These are phyloP conservation scores for Ips typographus DNA, from an alignment of 1,140 invertebrate species.

Conservation along the genomic window DNA sequence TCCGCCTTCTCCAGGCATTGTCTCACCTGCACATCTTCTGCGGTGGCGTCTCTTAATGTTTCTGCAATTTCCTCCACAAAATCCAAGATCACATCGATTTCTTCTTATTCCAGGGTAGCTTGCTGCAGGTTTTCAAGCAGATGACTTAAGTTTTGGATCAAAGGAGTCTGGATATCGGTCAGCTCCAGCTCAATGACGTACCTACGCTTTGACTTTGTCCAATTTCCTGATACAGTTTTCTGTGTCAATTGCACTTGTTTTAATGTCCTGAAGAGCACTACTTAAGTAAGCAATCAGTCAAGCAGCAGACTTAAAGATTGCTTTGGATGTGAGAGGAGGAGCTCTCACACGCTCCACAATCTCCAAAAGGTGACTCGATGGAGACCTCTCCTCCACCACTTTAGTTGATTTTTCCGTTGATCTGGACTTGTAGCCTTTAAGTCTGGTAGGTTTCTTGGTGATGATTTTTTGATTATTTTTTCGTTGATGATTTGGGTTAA, in stretches of 20 bases:
- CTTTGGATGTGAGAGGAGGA: no score
- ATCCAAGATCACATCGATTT: conserved; percentile 23
- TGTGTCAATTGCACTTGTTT: background rate
- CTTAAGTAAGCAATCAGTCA: background rate
- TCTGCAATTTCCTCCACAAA: conserved; percentile 22
- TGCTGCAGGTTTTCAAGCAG: background rate
- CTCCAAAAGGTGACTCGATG: no score
- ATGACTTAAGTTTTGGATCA: conserved; percentile 17
- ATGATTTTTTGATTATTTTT: background rate
- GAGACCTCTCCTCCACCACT: no score
- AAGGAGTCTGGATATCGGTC: conserved; percentile 6
- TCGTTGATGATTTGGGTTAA: conserved; percentile 27
- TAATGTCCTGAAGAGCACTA: background rate
- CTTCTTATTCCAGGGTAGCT: conserved; percentile 4
- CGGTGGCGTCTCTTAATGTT: background rate
- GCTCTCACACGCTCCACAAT: no score
- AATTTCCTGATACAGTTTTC: background rate
- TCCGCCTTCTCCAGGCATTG: background rate
- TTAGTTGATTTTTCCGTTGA: no score
- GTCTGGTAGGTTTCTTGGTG: background rate
- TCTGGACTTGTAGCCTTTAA: no score
- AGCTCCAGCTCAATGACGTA: conserved; percentile 16
- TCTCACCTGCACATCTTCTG: background rate
- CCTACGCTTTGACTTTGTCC: conserved; percentile 20
- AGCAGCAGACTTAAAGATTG: no score